phyloP scores from a whole-genome alignment of 2,888 invertebrate genomes.

The Amaurobius ferox region DNA sequence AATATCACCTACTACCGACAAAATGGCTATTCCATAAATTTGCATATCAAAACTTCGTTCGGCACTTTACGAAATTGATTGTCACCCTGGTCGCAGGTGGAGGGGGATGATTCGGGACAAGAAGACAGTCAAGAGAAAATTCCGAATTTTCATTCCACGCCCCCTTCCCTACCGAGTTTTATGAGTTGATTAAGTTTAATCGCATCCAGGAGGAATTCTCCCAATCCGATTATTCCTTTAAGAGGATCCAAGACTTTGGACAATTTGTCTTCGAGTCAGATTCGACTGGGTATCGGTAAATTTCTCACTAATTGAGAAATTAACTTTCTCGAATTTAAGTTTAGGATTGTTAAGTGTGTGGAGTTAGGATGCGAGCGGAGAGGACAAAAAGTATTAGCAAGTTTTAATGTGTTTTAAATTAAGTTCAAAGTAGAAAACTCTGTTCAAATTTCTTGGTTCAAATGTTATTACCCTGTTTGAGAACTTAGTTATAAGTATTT shows the following conservation, averaged over 20 bases:
- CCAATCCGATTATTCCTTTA: slow-evolving; percentile 66
- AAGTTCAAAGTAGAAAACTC: too few relatives aligned
- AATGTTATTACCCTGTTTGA: too few relatives aligned
- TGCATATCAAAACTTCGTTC: slow-evolving; percentile 28
- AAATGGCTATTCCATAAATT: neutral
- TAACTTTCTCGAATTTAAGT: too few relatives aligned
- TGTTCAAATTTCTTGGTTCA: too few relatives aligned
- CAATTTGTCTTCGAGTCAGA: slow-evolving; percentile 13
- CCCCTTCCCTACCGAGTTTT: slow-evolving; percentile 49
- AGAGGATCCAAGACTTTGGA: slow-evolving; percentile 8
- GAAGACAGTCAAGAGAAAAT: too few relatives aligned
- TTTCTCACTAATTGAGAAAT: slow-evolving; percentile 2
- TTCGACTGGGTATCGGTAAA: neutral
- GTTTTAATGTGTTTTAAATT: too few relatives aligned
- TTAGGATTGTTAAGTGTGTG: too few relatives aligned
- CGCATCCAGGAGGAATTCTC: slow-evolving; percentile 41
- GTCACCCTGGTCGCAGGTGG: slow-evolving; percentile 35
- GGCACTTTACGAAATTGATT: slow-evolving; percentile 51
- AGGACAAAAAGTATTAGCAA: too few relatives aligned
- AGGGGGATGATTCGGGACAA: too few relatives aligned
- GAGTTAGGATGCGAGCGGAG: too few relatives aligned
- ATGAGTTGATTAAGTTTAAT: slow-evolving; percentile 70
- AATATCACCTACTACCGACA: neutral
- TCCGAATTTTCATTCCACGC: slow-evolving; percentile 53
- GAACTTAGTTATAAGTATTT: too few relatives aligned